phyloP scores from a whole-genome alignment of 2,113 vertebrate genomes.

The Cavia porcellus region DNA sequence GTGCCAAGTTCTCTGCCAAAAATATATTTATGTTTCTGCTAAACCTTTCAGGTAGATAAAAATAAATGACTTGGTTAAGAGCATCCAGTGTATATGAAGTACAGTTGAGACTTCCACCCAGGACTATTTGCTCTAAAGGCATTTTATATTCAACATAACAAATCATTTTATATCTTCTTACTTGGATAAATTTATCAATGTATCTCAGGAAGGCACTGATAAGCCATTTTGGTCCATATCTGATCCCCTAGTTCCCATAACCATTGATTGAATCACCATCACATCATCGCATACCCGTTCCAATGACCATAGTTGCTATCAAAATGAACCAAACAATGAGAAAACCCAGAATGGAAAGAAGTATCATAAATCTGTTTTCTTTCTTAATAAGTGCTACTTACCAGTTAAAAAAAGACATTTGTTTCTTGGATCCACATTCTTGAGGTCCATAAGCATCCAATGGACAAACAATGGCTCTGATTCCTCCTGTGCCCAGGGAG shows the following conservation, averaged over 20 bases:
- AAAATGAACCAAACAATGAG: background rate
- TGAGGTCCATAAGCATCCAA: constrained; percentile 90
- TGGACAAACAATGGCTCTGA: constrained; percentile 93
- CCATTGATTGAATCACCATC: background rate
- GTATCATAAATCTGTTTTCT: background rate
- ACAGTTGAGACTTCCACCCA: background rate
- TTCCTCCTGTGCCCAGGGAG: constrained; percentile 92
- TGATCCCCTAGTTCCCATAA: background rate
- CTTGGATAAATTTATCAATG: accelerated
- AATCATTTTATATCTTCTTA: background rate
- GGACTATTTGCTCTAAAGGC: background rate
- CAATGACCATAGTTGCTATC: background rate
- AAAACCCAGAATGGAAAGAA: background rate
- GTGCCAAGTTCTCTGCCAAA: background rate
- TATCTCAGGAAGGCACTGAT: background rate
- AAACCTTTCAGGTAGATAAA: background rate
- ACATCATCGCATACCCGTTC: background rate
- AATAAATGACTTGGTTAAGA: background rate
- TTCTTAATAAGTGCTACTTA: constrained; percentile 79
- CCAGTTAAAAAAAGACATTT: constrained; percentile 95
- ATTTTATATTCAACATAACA: background rate
- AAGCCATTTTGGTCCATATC: background rate
- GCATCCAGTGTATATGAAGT: background rate
- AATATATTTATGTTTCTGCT: background rate
- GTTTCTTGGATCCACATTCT: constrained; percentile 88